phyloP scores from a whole-genome alignment of 2,797 vertebrate species.

The Sebastolobus altivelis region DNA sequence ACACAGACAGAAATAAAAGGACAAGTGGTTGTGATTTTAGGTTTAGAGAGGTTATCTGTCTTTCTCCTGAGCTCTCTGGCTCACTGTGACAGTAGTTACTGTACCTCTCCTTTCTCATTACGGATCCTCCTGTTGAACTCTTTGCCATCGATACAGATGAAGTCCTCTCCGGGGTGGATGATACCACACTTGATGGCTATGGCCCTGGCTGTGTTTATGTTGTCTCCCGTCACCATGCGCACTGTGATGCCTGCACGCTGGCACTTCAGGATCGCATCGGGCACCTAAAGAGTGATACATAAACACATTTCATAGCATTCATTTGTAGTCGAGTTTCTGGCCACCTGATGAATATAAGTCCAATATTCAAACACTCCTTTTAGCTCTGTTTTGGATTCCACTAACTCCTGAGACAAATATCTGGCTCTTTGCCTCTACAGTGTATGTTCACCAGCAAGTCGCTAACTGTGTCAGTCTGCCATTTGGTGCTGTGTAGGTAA shows the following conservation, averaged over 20 bases:
- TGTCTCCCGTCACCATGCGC: constrained; percentile 99
- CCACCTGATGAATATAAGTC: not conserved
- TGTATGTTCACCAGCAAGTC: not conserved
- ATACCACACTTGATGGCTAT: constrained; percentile 99
- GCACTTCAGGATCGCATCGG: constrained; percentile 96
- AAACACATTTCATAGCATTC: not conserved
- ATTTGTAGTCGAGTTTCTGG: not conserved
- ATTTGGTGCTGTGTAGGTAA: constrained; percentile 13
- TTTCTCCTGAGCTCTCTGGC: constrained; percentile 1
- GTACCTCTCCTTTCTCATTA: constrained; percentile 97
- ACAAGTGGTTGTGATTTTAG: constrained; percentile 78
- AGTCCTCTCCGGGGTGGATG: constrained; percentile 97
- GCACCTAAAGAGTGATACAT: constrained; percentile 86
- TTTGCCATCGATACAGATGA: constrained; percentile 97
- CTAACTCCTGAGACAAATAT: not conserved
- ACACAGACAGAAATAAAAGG: constrained; percentile 52
- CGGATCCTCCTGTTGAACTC: constrained; percentile 99
- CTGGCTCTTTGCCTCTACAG: not conserved
- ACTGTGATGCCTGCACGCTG: constrained; percentile 98
- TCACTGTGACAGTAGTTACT: constrained; percentile 51
- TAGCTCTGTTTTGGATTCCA: constrained; percentile 10
- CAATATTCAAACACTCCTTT: not conserved
- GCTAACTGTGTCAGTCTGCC: not conserved
- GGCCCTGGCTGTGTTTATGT: constrained; percentile 98
- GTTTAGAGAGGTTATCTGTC: not conserved